Base-by-base conservation (phyloP, 2,888 invertebrate species). In the Volucella bombylans region DNA sequence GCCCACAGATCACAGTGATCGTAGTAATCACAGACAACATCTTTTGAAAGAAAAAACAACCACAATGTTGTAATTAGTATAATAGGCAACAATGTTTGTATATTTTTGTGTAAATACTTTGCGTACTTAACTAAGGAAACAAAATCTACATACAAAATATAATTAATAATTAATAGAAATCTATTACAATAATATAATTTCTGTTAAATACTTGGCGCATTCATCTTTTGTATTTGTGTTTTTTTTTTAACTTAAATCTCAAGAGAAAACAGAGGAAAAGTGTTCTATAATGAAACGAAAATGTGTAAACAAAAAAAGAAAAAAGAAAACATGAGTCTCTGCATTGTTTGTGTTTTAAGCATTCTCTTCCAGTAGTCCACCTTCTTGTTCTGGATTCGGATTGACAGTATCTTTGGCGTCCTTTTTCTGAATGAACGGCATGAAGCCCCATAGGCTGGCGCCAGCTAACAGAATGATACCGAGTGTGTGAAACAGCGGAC, bases 391-490 rank as follows among this genome's bases (percentile, higher is more conserved):
- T 8, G 76, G 71, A 47, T 68, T 57, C 23, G 65, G 55, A 4
- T 80, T 80, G 54, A 79, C 85, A 18, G 14, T n/a, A 6, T 89
- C 88, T 87, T 88, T 88, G 80, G 89, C 88, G 87, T 89, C 89
- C 69, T 89, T 89, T 81, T 88, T 89, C 55, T 93, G 92, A 67
- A 96, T 94, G 80, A 95, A 93, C 0, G 97, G 97, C 87, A 96
- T 94, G 67, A 95, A 94, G 0, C 94, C 92, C 97, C 97, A 97
- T 14, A 96, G 91, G 2, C 94, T 92, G 0, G 96, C 94, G 0
- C 97, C 97, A 8, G 93, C 92, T 8, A 96, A 92, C 43, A 97
- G 91, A 54, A 95, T 94, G 59, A 96, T 91, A 0, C 97, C 97
- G 3, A 97, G 92, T 0, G 94, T 94, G 18, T 94, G 94, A 88